A percentile compares a stretch with the other conserved stretches of the same genome.
Conservation (phyloP, 2,113 vertebrate species). For the Mirounga angustirostris region DNA sequence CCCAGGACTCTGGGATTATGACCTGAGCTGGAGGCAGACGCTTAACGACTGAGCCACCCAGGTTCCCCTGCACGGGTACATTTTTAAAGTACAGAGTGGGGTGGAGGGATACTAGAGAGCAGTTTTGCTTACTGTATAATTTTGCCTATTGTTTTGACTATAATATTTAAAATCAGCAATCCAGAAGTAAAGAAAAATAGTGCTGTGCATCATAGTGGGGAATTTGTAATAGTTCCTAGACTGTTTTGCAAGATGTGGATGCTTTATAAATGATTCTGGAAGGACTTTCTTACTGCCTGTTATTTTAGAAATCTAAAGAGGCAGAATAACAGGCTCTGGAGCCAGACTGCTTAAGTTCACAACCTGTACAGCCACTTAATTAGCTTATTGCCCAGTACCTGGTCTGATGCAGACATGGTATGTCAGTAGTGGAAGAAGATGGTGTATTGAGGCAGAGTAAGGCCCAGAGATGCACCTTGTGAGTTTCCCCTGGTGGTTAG, state of each 20-base stretch:
- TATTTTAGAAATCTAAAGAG: constrained; percentile 50
- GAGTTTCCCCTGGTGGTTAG: not conserved
- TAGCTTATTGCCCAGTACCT: not conserved
- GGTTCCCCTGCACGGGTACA: not conserved
- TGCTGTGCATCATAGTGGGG: not conserved
- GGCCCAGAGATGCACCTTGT: not conserved
- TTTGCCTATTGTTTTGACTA: not conserved
- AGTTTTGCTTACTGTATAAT: not conserved
- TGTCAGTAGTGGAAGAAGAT: not conserved
- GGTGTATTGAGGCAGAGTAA: not conserved
- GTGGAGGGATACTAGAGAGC: not conserved
- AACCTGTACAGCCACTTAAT: not conserved
- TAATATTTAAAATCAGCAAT: not conserved
- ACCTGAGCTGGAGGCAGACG: too few relatives aligned
- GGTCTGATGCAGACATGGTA: not conserved
- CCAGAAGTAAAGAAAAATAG: constrained; percentile 38
- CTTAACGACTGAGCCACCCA: too few relatives aligned
- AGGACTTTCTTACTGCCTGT: not conserved
- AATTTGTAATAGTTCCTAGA: constrained; percentile 22
- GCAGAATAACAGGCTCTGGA: not conserved
- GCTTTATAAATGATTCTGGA: constrained; percentile 28
- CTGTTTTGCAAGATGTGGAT: not conserved
- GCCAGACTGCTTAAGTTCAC: not conserved
- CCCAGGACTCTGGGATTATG: too few relatives aligned
- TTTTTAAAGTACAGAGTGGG: not conserved